Conservation (phyloP, 2,113 vertebrate genomes). For the Burhinus bistriatus region DNA sequence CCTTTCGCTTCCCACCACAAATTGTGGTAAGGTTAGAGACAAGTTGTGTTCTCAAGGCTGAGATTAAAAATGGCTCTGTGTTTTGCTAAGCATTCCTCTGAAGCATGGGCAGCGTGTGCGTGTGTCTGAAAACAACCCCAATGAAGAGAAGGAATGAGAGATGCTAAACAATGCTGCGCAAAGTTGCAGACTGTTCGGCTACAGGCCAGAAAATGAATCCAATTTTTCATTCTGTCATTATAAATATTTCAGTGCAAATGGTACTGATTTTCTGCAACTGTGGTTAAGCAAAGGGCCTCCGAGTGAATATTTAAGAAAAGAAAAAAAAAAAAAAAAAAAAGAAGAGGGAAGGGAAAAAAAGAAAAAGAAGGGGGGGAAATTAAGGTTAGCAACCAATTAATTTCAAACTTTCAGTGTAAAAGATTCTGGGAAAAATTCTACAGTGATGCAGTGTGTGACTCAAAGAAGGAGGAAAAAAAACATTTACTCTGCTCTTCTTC, state of each 20-base stretch:
- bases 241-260: conserved; percentile 88
- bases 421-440: conserved; percentile 72
- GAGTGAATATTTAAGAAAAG: conserved; percentile 75
- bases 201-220: conserved; percentile 86
- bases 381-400: conserved; percentile 79
- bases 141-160: conserved; percentile 68
- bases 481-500: conserved; percentile 87
- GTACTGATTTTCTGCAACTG: conserved; percentile 85
- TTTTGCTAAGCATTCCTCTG: conserved; percentile 66
- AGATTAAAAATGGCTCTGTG: conserved; percentile 32
- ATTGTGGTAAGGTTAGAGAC: conserved; percentile 23
- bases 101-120: conserved; percentile 7
- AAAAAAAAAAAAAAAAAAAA: background rate
- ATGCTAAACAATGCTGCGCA: conserved; percentile 72
- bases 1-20: background rate
- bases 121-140: conserved; percentile 56
- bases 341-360: background rate
- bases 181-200: conserved; percentile 83
- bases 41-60: conserved; percentile 42
- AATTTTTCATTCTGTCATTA: conserved; percentile 88
- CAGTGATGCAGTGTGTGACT: conserved; percentile 75
- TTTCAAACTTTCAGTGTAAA: conserved; percentile 71
- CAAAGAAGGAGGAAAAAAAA: conserved; percentile 77
- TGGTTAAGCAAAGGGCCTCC: conserved; percentile 83
- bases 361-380: conserved; percentile 10